These are phyloP conservation scores for Pomacea maculata DNA, from an alignment of 1,140 invertebrate genomes.

Conservation along the genomic window DNA sequence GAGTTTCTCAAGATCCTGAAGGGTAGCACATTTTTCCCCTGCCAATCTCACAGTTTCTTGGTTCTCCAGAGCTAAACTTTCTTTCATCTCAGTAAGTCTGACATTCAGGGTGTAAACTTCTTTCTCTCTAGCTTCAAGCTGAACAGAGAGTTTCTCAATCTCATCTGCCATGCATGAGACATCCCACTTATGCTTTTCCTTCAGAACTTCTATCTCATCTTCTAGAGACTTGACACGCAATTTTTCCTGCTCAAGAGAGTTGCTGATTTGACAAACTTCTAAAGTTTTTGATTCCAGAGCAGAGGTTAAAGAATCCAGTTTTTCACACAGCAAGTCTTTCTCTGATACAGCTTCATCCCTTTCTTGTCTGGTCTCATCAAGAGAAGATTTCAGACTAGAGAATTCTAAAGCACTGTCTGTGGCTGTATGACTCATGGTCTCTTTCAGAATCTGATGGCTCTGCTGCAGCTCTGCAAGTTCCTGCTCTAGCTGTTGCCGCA, in stretches of 20 bases:
- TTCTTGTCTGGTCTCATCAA: neutral
- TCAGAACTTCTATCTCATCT: constrained; percentile 16
- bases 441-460: constrained; percentile 1
- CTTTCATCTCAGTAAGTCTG: neutral
- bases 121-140: neutral
- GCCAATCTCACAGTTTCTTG: neutral
- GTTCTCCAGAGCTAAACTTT: neutral
- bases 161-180: neutral
- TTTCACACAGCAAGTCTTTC: constrained; percentile 1
- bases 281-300: neutral
- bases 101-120: neutral
- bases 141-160: neutral
- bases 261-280: neutral
- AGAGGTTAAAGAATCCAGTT: neutral
- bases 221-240: neutral
- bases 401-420: neutral
- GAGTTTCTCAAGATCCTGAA: neutral
- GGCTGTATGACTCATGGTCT: neutral
- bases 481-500: neutral
- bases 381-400: neutral
- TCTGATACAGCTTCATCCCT: constrained; percentile 7
- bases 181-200: constrained; percentile 4
- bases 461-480: constrained; percentile 5
- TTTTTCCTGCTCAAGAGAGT: constrained; percentile 3
- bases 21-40: neutral